Evolutionary conservation across 2,888 invertebrate genomes (phyloP).

Genomic region (Mesopsocus fuscifrons): DNA sequence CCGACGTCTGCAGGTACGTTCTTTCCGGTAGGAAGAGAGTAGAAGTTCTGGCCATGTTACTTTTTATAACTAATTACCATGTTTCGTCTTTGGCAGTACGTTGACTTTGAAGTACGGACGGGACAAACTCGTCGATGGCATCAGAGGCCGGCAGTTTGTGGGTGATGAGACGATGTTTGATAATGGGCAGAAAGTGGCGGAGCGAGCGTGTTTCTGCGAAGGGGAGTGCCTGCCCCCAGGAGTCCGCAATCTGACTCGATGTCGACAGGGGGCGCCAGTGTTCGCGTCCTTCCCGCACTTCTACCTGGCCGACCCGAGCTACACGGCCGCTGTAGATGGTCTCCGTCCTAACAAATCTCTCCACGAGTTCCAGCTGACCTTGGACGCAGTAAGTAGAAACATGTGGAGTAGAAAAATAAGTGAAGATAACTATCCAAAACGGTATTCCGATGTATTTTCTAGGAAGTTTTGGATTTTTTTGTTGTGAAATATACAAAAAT

Average conservation of each 20-base stretch:
- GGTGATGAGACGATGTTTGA: conserved; percentile 47
- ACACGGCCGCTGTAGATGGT: conserved; percentile 41
- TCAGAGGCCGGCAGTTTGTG: conserved; percentile 32
- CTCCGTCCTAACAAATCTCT: conserved; percentile 35
- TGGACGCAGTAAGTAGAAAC: conserved; percentile 40
- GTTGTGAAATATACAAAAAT: conserved; percentile 5
- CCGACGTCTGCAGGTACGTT: conserved; percentile 60
- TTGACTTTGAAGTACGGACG: conserved; percentile 24
- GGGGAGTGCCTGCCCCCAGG: conserved; percentile 32
- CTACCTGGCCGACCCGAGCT: conserved; percentile 47
- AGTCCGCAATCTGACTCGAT: conserved; percentile 49
- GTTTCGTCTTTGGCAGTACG: conserved; percentile 26
- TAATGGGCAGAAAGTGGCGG: conserved; percentile 39
- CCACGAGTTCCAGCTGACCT: conserved; percentile 42
- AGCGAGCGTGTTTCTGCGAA: conserved; percentile 46
- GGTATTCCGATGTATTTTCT: neutral
- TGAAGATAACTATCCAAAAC: neutral
- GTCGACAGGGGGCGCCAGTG: conserved; percentile 64
- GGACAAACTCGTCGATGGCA: conserved; percentile 24
- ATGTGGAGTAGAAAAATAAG: neutral
- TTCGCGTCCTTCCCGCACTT: conserved; percentile 71
- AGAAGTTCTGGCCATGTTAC: neutral
- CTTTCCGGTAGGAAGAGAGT: no score
- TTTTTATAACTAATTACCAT: conserved; percentile 10
- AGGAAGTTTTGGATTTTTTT: conserved; percentile 1